These are phyloP conservation scores for Dusona sp. DNA, from an alignment of 2,888 invertebrate genomes.

Conservation along the genomic window DNA sequence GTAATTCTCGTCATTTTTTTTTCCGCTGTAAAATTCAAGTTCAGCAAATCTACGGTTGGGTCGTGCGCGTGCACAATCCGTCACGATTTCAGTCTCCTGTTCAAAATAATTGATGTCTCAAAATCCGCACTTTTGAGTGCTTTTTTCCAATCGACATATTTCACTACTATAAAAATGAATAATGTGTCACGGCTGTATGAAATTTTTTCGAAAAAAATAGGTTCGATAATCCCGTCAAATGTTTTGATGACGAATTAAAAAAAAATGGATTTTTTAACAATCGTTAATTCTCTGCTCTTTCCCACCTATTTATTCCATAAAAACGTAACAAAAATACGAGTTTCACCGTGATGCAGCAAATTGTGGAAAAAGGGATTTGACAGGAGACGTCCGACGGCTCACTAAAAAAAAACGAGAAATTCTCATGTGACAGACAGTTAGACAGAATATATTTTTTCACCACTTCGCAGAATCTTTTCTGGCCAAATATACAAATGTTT, in stretches of 20 bases:
- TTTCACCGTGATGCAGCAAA: neutral
- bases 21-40: neutral
- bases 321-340: neutral
- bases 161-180: neutral
- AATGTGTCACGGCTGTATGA: neutral
- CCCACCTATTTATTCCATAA: neutral
- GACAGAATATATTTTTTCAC: neutral
- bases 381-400: neutral
- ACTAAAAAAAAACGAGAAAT: neutral
- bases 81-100: neutral
- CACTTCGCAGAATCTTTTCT: neutral
- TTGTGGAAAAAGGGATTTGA: neutral
- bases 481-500: neutral
- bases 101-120: neutral
- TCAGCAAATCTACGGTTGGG: neutral
- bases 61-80: neutral
- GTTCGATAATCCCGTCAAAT: neutral
- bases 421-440: neutral
- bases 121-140: neutral
- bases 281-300: neutral
- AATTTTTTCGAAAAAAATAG: neutral
- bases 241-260: neutral
- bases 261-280: neutral
- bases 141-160: neutral
- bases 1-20: too few relatives aligned